phyloP scores from a whole-genome alignment of 2,113 vertebrate species.

The Dendrocopos noguchii region DNA sequence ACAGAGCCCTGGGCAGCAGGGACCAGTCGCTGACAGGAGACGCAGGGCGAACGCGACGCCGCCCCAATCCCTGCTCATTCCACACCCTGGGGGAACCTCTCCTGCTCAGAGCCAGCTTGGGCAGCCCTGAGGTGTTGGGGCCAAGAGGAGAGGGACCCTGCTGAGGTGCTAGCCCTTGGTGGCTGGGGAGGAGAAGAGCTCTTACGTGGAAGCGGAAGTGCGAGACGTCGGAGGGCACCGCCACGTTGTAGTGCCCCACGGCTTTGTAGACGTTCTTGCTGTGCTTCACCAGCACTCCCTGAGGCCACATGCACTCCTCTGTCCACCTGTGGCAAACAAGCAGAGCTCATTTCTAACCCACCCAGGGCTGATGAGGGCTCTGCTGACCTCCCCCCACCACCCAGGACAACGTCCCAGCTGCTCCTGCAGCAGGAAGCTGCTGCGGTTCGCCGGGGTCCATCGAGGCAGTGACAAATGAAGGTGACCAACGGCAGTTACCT shows the following conservation, averaged over 20 bases:
- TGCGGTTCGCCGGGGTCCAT: rapidly evolving
- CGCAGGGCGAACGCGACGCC: rapidly evolving
- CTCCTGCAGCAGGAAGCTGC: neutral
- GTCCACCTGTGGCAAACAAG: conserved; percentile 86
- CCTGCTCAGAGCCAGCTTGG: neutral
- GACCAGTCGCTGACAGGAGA: rapidly evolving
- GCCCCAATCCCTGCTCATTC: rapidly evolving
- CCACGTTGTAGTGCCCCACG: conserved; percentile 97
- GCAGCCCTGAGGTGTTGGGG: rapidly evolving
- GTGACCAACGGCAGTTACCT: neutral
- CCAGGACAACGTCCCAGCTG: rapidly evolving
- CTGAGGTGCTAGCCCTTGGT: rapidly evolving
- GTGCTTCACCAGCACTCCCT: conserved; percentile 96
- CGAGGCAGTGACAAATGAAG: rapidly evolving
- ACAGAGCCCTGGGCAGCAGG: rapidly evolving
- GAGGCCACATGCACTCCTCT: conserved; percentile 98
- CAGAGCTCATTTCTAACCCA: neutral
- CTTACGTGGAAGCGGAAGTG: conserved; percentile 99
- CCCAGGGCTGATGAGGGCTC: neutral
- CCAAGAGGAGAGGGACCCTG: rapidly evolving
- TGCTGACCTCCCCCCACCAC: neutral
- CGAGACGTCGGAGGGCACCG: conserved; percentile 94
- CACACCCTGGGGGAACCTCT: neutral
- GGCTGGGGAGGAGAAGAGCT: neutral
- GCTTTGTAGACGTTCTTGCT: conserved; percentile 99